Evolutionary conservation across 2,113 vertebrate species (phyloP).

Genomic region (Odocoileus hemionus): DNA sequence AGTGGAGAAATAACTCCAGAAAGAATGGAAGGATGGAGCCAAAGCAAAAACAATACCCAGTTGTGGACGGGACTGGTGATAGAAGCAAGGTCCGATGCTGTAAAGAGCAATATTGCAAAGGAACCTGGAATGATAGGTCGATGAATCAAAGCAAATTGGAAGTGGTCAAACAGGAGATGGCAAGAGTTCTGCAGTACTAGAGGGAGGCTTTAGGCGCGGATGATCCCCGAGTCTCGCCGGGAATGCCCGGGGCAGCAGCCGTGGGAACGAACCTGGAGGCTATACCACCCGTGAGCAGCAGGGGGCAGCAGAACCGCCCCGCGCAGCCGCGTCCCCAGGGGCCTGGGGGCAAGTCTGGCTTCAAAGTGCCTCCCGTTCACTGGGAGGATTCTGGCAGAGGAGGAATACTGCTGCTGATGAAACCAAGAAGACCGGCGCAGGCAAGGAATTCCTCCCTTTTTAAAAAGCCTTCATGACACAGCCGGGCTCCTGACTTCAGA

Average conservation of each 20-base stretch:
- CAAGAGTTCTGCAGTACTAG: no score
- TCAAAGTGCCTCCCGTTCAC: neutral
- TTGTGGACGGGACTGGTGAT: no score
- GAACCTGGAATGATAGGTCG: no score
- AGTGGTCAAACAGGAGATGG: no score
- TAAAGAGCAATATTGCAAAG: no score
- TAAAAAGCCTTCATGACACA: neutral
- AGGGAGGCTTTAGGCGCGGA: neutral
- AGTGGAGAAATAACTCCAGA: no score
- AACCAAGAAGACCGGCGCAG: neutral
- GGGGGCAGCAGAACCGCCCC: constrained; percentile 16
- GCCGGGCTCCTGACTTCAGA: neutral
- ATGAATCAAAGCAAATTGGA: no score
- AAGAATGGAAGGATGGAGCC: no score
- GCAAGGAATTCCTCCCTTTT: neutral
- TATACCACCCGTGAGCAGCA: neutral
- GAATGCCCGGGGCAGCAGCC: neutral
- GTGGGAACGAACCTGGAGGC: neutral
- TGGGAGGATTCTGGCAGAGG: neutral
- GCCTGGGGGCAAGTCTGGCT: neutral
- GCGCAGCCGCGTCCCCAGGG: accelerated
- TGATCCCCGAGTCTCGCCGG: neutral
- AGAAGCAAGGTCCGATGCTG: no score
- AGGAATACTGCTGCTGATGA: neutral
- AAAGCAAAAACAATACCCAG: no score